Conservation (phyloP, 2,113 vertebrate genomes). For the Carollia perspicillata region DNA sequence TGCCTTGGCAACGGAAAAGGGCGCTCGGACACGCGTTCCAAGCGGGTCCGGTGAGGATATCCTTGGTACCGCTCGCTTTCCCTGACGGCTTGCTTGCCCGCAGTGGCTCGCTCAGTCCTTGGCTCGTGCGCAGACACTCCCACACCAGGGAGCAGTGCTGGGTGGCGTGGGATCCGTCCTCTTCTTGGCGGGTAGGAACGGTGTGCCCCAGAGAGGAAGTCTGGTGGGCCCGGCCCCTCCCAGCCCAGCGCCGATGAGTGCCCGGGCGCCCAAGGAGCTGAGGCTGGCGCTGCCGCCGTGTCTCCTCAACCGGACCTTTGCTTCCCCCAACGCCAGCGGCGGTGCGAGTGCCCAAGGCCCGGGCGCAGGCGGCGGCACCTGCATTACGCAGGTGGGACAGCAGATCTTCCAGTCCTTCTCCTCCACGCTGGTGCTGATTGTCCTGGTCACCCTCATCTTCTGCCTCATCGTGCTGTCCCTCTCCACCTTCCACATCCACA, state of each 20-base stretch:
- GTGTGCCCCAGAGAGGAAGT: constrained; percentile 67
- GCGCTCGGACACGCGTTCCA: constrained; percentile 7
- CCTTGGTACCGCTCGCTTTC: constrained; percentile 17
- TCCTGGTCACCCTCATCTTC: constrained; percentile 92
- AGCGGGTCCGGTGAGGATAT: constrained; percentile 50
- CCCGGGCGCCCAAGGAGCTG: constrained; percentile 88
- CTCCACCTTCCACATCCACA: constrained; percentile 96
- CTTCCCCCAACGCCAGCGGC: constrained; percentile 79
- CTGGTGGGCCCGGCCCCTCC: constrained; percentile 69
- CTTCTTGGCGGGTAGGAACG: constrained; percentile 31
- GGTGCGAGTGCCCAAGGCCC: constrained; percentile 23
- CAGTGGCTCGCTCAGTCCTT: background rate
- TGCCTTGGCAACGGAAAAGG: constrained; percentile 54
- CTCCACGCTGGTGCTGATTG: constrained; percentile 93
- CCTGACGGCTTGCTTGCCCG: background rate
- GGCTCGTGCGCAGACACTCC: constrained; percentile 11
- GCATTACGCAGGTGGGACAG: constrained; percentile 91
- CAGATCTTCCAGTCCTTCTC: constrained; percentile 93
- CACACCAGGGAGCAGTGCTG: constrained; percentile 38
- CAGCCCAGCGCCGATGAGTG: constrained; percentile 88
- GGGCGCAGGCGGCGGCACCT: constrained; percentile 80
- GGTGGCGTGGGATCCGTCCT: constrained; percentile 49
- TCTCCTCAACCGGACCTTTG: constrained; percentile 86
- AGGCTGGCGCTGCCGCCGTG: constrained; percentile 88
- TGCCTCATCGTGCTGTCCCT: constrained; percentile 94